Conservation (phyloP, 2,797 vertebrate species). For the Microctenopoma stevenorrisi region DNA sequence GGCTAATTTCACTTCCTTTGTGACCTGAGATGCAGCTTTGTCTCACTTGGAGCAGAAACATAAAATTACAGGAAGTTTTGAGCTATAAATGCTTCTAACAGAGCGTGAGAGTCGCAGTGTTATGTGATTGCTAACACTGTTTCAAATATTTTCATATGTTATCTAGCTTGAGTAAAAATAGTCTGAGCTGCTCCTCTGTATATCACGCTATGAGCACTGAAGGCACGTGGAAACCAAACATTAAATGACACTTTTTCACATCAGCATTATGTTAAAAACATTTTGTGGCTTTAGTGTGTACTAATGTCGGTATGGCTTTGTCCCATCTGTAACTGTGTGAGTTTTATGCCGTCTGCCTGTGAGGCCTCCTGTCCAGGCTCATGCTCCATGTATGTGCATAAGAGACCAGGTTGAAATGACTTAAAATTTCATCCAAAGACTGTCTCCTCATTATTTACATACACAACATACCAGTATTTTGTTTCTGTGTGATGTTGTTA, state of each 20-base stretch:
- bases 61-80: slow-evolving; percentile 1
- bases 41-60: slow-evolving; percentile 14
- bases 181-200: not conserved
- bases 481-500: not conserved
- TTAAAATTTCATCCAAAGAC: not conserved
- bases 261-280: too few relatives aligned
- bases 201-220: not conserved
- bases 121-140: not conserved
- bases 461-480: not conserved
- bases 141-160: not conserved
- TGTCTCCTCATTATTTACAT: not conserved
- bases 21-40: slow-evolving; percentile 31
- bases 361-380: not conserved
- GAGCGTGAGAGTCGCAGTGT: not conserved
- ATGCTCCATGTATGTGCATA: not conserved
- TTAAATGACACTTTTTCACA: not conserved
- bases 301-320: not conserved
- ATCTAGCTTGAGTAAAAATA: not conserved
- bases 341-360: not conserved
- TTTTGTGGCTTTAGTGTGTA: not conserved
- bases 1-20: slow-evolving; percentile 52
- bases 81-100: slow-evolving; percentile 4
- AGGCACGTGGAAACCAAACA: not conserved
- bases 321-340: not conserved
- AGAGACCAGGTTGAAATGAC: slow-evolving; percentile 3